phyloP scores from a whole-genome alignment of 2,888 invertebrate species.

The Stenolophus ochropezus region DNA sequence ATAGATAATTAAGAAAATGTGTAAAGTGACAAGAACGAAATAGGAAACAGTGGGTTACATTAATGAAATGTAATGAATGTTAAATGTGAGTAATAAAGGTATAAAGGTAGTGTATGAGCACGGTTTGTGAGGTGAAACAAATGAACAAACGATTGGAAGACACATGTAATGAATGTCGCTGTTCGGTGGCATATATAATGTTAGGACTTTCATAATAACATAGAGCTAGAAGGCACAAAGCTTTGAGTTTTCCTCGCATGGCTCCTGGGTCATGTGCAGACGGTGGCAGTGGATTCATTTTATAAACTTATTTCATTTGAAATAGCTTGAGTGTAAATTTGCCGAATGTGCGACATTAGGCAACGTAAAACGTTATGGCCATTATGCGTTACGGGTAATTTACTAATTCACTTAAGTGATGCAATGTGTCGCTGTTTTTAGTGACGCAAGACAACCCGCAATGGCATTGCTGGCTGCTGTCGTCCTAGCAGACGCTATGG shows the following conservation, averaged over 20 bases:
- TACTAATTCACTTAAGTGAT: conserved; percentile 38
- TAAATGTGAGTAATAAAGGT: background rate
- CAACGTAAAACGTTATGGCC: conserved; percentile 18
- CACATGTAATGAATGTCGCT: background rate
- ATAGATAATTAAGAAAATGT: too few species aligned
- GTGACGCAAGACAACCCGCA: conserved; percentile 3
- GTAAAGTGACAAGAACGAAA: too few species aligned
- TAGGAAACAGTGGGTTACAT: too few species aligned
- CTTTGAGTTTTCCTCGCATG: background rate
- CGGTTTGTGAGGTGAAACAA: background rate
- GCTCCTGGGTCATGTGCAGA: background rate
- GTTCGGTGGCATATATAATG: background rate
- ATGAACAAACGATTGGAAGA: conserved; percentile 11
- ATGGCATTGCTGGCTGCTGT: background rate
- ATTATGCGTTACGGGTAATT: conserved; percentile 36
- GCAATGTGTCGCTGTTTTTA: conserved; percentile 24
- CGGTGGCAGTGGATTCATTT: conserved; percentile 1
- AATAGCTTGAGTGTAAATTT: conserved; percentile 11
- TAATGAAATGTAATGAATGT: background rate
- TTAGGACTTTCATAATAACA: conserved; percentile 23
- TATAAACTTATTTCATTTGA: conserved; percentile 13
- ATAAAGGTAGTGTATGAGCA: background rate
- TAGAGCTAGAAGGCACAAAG: background rate
- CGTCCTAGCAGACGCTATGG: background rate
- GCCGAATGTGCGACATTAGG: conserved; percentile 11